A percentile compares a stretch with the other conserved stretches of the same genome.
phyloP scores from a whole-genome alignment of 64 coral and sea anemone genomes.

The Exaiptasia diaphana region DNA sequence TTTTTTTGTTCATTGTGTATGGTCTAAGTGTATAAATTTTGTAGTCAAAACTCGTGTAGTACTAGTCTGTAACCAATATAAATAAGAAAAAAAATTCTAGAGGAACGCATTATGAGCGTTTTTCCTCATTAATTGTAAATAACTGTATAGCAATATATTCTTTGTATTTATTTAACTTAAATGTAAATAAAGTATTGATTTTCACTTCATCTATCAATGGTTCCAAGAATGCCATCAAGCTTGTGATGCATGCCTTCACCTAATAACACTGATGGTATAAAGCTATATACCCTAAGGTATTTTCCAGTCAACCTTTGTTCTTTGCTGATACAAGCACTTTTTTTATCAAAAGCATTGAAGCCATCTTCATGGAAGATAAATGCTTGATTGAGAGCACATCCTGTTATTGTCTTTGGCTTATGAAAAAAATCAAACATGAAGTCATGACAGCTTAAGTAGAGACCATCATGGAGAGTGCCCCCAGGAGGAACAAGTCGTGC shows the following conservation, averaged over 20 bases:
- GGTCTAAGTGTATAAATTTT: no score
- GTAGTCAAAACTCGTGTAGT: no score
- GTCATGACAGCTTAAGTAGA: constrained; percentile 16
- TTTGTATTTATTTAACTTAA: no score
- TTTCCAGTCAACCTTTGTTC: constrained; percentile 17
- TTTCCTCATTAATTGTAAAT: no score
- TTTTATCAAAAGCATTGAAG: constrained; percentile 67
- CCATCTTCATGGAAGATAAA: constrained; percentile 78
- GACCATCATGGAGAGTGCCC: neutral
- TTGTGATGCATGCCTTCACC: constrained; percentile 39
- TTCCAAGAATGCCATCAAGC: constrained; percentile 37
- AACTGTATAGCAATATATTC: no score
- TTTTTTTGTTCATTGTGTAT: no score
- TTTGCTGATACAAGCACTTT: constrained; percentile 47
- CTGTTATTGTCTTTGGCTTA: neutral
- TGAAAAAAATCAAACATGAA: constrained; percentile 37
- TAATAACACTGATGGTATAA: constrained; percentile 20
- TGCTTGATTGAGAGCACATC: constrained; percentile 53
- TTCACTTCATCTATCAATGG: constrained; percentile 42
- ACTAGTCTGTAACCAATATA: no score
- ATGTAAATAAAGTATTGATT: no score
- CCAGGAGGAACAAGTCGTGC: neutral
- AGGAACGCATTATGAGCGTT: no score
- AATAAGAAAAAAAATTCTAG: no score
- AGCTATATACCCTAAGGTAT: constrained; percentile 29